Evolutionary conservation across 1,140 invertebrate species (phyloP).

Genomic region (Melitaea cinxia): DNA sequence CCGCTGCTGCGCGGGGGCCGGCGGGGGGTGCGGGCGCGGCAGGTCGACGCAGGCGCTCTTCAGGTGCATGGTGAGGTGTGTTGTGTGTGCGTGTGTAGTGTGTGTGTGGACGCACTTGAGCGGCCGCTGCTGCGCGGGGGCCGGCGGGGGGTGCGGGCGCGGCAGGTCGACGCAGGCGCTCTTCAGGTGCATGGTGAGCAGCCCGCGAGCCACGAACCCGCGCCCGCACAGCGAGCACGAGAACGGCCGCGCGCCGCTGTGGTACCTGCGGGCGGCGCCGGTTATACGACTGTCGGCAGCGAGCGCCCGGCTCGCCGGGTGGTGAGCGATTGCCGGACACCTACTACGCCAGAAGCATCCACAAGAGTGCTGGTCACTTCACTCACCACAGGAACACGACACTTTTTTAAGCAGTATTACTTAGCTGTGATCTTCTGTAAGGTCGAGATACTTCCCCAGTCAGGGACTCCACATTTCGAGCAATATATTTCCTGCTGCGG

Average conservation of each 20-base stretch:
- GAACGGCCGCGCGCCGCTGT: conserved; percentile 90
- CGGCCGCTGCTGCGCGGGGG: not conserved
- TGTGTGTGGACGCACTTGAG: not conserved
- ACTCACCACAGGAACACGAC: no score
- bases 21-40: conserved; percentile 17
- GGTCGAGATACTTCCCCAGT: no score
- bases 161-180: conserved; percentile 64
- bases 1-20: not conserved
- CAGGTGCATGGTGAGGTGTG: conserved; percentile 83
- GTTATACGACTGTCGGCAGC: no score
- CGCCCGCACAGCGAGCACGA: conserved; percentile 86
- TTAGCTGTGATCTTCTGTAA: no score
- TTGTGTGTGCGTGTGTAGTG: no score
- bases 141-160: conserved; percentile 12
- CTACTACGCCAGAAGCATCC: no score
- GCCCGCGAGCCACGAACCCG: conserved; percentile 84
- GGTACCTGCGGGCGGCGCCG: conserved; percentile 71
- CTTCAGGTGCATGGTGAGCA: conserved; percentile 85
- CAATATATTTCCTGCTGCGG: no score
- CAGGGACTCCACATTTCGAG: no score
- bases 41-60: conserved; percentile 76
- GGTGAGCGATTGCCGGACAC: no score
- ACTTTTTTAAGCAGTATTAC: no score
- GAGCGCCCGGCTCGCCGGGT: no score
- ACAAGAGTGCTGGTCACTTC: no score